Evolutionary conservation across 2,113 vertebrate genomes (phyloP).

Genomic region (Azemiops feae): DNA sequence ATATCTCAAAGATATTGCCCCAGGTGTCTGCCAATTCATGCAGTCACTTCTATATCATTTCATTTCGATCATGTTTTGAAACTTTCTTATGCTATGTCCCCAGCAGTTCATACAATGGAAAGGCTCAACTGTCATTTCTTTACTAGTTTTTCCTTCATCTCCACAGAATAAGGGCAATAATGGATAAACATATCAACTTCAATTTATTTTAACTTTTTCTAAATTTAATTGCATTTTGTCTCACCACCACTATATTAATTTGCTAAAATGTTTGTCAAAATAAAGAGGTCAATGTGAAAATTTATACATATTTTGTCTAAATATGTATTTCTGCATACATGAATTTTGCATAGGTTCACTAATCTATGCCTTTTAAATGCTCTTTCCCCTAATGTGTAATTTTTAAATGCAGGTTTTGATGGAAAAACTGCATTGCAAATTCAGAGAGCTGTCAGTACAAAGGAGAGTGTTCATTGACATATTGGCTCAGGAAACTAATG

Average conservation of each 20-base stretch:
- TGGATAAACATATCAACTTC: background rate
- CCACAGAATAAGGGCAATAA: background rate
- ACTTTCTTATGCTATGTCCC: background rate
- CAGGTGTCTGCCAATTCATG: conserved; percentile 18
- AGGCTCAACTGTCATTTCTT: background rate
- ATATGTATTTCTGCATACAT: background rate
- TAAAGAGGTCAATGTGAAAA: background rate
- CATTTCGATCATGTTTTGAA: conserved; percentile 14
- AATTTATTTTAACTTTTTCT: background rate
- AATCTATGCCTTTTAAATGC: background rate
- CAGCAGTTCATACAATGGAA: background rate
- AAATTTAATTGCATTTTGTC: background rate
- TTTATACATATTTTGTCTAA: background rate
- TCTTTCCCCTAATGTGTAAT: background rate
- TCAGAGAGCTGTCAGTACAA: background rate
- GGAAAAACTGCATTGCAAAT: background rate
- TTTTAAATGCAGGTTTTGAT: background rate
- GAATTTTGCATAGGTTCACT: background rate
- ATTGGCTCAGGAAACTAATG: background rate
- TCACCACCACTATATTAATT: background rate
- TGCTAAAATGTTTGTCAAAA: background rate
- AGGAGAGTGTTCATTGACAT: background rate
- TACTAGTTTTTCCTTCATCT: background rate
- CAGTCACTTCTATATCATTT: conserved; percentile 15
- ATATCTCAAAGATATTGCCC: conserved; percentile 28